These are phyloP conservation scores for Rhinoderma darwinii DNA, from an alignment of 2,113 vertebrate species.

Conservation along the genomic window DNA sequence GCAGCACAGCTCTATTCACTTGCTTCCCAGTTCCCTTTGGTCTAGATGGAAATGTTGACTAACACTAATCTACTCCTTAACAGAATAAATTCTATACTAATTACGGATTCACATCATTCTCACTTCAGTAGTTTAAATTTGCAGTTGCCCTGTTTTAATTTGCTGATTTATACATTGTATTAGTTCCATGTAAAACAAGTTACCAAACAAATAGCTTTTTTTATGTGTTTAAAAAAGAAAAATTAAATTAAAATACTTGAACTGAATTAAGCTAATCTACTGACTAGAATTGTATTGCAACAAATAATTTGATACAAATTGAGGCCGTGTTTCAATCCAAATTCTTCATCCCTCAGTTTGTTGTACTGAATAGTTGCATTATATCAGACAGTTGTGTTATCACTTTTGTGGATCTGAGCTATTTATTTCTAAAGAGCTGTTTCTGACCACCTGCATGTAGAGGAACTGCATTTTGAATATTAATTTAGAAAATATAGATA, in stretches of 20 bases:
- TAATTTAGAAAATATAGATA: not conserved
- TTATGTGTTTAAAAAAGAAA: conserved; percentile 25
- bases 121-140: not conserved
- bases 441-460: not conserved
- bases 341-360: not conserved
- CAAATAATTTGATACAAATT: conserved; percentile 33
- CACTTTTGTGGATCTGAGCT: not conserved
- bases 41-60: no score
- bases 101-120: not conserved
- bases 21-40: no score
- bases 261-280: not conserved
- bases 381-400: not conserved
- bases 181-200: conserved; percentile 2
- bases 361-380: conserved; percentile 17
- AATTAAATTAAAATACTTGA: conserved; percentile 39
- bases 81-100: not conserved
- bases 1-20: no score
- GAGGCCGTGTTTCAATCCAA: not conserved
- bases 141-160: not conserved
- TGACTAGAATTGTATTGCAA: conserved; percentile 10
- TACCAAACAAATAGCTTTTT: not conserved
- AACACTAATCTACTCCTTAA: not conserved
- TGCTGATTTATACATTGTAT: not conserved
- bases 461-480: not conserved
- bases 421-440: not conserved